Base-by-base conservation (phyloP, 2,888 invertebrate genomes). In the Drosophila mulleri region DNA sequence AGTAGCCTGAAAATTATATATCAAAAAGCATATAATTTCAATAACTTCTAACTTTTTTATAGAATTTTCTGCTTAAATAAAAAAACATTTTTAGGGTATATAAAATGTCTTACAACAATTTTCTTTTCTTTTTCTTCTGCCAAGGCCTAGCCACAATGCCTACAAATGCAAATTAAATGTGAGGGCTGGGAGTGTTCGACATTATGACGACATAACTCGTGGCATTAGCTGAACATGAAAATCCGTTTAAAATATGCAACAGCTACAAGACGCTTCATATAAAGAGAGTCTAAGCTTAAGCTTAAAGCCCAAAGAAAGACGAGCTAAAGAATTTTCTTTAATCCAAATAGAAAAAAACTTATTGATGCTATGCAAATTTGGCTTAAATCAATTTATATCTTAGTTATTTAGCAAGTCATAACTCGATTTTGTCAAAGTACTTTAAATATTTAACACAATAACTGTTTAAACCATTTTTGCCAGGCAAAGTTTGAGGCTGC, bases 371-470 rank as follows among this genome's bases (percentile, higher is more conserved):
- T n/a, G 41, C 20, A 39, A 71, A 56, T 29, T 42, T 6, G 2
- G 12, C 11, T 11, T 32, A 63, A 77, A 61, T 57, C 39, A 23
- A 67, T 71, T 76, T 59, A 57, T 39, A 56, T 47, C 16, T 63
- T 62, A 14, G 62, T 60, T 44, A 63, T 71, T 62, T 48, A 61
- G 37, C 44, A 74, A 74, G 56, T 45, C 20, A 42, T 39, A 58
- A 58, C 69, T 61, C 60, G n/a, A 72, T 61, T 78, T 64, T 6
- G 53, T 47, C 32, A 50, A 62, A 72, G 42, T 72, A 44, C 68
- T 69, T 78, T 63, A 78, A 78, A 77, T 66, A 68, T 78, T 78
- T 68, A 68, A 65, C 47, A 56, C 65, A 69, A 78, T 74, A 78
- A 66, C 78, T 70, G 79, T 69, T 70, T 70, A 50, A 75, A 75